Evolutionary conservation across 1,140 invertebrate species (phyloP), one percentile per base, ranked within the genome.

Genomic region (Drosophila santomea): DNA sequence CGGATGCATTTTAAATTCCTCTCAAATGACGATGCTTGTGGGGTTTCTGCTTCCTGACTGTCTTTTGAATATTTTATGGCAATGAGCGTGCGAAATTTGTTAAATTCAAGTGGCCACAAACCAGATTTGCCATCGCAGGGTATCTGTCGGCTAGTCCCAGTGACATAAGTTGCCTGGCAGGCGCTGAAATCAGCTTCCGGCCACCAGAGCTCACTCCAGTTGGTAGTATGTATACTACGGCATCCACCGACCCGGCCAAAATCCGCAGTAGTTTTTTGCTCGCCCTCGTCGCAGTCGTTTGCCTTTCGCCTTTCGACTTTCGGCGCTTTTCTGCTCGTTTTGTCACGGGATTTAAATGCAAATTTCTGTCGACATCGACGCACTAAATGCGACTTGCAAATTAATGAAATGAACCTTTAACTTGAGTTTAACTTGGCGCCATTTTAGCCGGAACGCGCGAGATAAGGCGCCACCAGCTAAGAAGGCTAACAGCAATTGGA

Each of bases 351-450:
- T 84, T 89, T 89, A 89, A 89, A 89, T 89, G 84, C 84, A 89
- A 89, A 89, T 89, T 89, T 88, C 60, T 74, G 84, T 74, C 84
- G 84, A 85, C 82, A 81, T 82, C 84, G 84, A 76, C 79, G 84
- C 79, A 90, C 84, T 90, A 90, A 89, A 89, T 89, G 85, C 80
- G 84, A 89, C 84, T 89, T 89, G 84, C 84, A 89, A 89, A 89
- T 89, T 89, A 89, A 89, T 89, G 84, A 89, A 89, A 89, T 89
- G 84, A 89, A 89, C 84, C 84, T 89, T 89, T 89, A 90, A 89
- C 84, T 89, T 78, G 74, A 89, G 80, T 89, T 89, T 85, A 89
- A 90, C 80, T 89, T 90, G 81, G 80, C 83, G 83, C 83, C 83
- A 89, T 77, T 89, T 74, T 59, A 76, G 72, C 76, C 60, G 15